Percentiles rank a stretch among this genome's conserved stretches.
These are phyloP conservation scores for Brotogeris chrysoptera DNA, from an alignment of 2,797 vertebrate species.

Conservation along the genomic window DNA sequence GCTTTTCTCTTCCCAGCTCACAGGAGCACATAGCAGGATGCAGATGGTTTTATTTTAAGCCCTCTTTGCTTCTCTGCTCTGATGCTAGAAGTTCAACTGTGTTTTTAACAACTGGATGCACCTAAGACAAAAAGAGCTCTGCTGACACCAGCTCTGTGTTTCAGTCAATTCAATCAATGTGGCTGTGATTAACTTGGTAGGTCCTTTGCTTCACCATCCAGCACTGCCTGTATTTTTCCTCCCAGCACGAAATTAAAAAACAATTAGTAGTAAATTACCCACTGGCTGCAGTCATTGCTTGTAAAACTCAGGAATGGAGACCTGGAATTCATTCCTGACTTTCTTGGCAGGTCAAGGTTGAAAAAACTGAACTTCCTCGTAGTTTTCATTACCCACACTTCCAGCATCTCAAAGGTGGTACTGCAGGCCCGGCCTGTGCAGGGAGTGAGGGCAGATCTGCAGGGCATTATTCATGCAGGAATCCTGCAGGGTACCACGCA, in stretches of 20 bases:
- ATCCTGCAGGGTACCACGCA: fast-evolving
- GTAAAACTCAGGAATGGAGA: not conserved
- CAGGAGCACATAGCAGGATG: not conserved
- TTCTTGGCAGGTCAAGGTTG: not conserved
- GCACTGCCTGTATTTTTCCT: not conserved
- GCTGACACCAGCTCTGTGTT: not conserved
- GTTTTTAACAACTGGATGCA: not conserved
- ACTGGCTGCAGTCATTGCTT: not conserved
- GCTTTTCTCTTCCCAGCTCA: not conserved
- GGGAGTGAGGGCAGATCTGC: not conserved
- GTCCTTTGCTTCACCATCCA: not conserved
- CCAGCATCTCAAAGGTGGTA: not conserved
- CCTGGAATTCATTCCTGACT: not conserved
- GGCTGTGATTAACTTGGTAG: not conserved
- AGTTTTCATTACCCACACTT: not conserved
- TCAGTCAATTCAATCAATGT: not conserved
- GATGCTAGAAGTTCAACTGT: not conserved
- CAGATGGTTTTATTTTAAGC: not conserved
- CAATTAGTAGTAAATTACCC: not conserved
- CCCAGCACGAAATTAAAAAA: not conserved
- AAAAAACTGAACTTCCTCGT: not conserved
- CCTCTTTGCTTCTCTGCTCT: not conserved
- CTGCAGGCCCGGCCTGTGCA: not conserved
- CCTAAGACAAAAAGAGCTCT: not conserved
- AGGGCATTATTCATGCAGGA: not conserved